Evolutionary conservation across 2,888 invertebrate genomes (phyloP).

Genomic region (Drosophila siamana): DNA sequence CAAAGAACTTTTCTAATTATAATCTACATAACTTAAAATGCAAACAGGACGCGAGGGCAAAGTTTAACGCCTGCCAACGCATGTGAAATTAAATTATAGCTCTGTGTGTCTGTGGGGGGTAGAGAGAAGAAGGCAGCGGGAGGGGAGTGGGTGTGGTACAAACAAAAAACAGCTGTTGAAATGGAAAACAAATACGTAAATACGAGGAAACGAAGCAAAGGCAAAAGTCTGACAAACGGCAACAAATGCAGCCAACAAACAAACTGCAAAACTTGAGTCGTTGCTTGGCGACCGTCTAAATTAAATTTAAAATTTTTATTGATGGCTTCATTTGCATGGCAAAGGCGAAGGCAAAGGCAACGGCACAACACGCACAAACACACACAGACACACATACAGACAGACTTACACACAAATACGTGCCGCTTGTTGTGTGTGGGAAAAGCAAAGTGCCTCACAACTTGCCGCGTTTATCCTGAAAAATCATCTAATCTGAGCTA

Average conservation of each 20-base stretch:
- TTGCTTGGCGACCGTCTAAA: slow-evolving; percentile 54
- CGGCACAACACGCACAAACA: background rate
- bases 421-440: slow-evolving; percentile 31
- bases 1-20: slow-evolving; percentile 77
- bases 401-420: slow-evolving; percentile 23
- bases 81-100: slow-evolving; percentile 77
- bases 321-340: slow-evolving; percentile 74
- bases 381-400: slow-evolving; percentile 24
- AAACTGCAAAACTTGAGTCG: slow-evolving; percentile 50
- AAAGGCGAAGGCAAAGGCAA: slow-evolving; percentile 21
- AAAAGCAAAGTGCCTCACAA: slow-evolving; percentile 60
- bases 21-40: slow-evolving; percentile 81
- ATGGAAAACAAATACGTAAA: slow-evolving; percentile 64
- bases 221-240: slow-evolving; percentile 36
- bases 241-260: slow-evolving; percentile 53
- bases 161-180: slow-evolving; percentile 70
- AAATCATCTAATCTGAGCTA: slow-evolving; percentile 79
- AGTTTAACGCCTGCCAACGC: slow-evolving; percentile 69
- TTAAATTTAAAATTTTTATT: slow-evolving; percentile 68
- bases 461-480: slow-evolving; percentile 75
- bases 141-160: slow-evolving; percentile 11
- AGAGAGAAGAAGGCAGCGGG: background rate
- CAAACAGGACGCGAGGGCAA: slow-evolving; percentile 71
- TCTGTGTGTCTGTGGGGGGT: slow-evolving; percentile 19
- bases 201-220: slow-evolving; percentile 21